Evolutionary conservation across 2,797 vertebrate species (phyloP).

Genomic region (Mormyrus hasselquistii): DNA sequence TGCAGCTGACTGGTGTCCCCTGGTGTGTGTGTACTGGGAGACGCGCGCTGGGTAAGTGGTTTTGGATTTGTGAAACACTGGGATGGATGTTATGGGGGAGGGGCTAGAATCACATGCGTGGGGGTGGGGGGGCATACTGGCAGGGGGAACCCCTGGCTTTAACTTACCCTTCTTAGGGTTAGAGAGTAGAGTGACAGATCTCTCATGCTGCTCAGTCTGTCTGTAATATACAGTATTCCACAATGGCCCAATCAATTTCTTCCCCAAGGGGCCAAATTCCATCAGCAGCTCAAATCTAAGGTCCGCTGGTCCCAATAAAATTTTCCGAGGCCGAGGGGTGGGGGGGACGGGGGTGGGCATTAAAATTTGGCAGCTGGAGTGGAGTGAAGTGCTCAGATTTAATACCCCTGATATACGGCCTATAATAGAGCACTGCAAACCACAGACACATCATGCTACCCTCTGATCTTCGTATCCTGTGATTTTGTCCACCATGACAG

Average conservation of each 20-base stretch:
- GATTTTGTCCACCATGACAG: background rate
- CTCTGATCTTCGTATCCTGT: background rate
- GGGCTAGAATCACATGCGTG: background rate
- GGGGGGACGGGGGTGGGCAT: background rate
- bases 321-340: background rate
- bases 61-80: background rate
- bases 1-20: background rate
- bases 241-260: background rate
- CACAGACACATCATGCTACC: background rate
- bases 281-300: background rate
- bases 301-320: background rate
- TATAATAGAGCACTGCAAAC: background rate
- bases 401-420: background rate
- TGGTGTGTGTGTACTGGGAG: background rate
- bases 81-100: background rate
- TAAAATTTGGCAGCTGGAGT: background rate
- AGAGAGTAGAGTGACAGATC: background rate
- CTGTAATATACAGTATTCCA: background rate
- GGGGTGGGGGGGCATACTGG: conserved; percentile 10
- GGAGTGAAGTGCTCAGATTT: background rate
- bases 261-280: background rate
- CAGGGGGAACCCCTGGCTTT: background rate
- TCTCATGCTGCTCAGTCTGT: background rate
- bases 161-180: background rate
- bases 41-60: background rate